Evolutionary conservation across 2,113 vertebrate genomes (phyloP), one percentile per base, ranked within the genome.

Genomic region (Gymnarchus niloticus): DNA sequence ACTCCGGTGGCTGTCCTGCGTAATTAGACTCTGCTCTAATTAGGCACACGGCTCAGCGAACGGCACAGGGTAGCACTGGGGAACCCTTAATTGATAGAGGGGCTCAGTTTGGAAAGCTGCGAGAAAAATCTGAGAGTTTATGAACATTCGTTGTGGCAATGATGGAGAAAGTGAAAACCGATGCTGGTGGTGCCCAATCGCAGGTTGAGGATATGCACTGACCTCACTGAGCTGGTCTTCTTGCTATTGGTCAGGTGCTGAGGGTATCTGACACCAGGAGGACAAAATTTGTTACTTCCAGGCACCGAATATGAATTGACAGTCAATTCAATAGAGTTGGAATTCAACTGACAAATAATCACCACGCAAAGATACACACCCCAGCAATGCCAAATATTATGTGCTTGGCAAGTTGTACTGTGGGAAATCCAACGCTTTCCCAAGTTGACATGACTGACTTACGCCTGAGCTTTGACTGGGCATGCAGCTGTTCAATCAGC

Each of bases 11-110:
- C 51, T 48, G 69, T 28, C 33, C 33, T 28, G 17, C 8, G n/a
- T 85, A 80, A 85, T 85, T 80, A 80, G 37, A 37, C 57, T 57
- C 59, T 33, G 23, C 41, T 1, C 23, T 46, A 59, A 85, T 85
- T 41, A 85, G 49, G 19, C 37, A 69, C 51, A 77, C 73, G 33
- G 23, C 6, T 46, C 51, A 3, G 33, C 48, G 69, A 56, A n/a
- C 44, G 56, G 17, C 82, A 57, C 28, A 57, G 33, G 44, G 33
- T 1, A n/a, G n/a, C n/a, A n/a, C n/a, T 82, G 8, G 19, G 46
- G 80, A 6, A n/a, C 46, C 12, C 46, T 33, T 28, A 82, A 10
- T 14, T 54, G 48, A 52, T 17, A 54, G 51, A 25, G 44, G 49
- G 46, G 25, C 49, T 56, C 49, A 54, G 49, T 82, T 25, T 82